Evolutionary conservation across 2,113 vertebrate genomes (phyloP).

Genomic region (Gorsachius goisagi): DNA sequence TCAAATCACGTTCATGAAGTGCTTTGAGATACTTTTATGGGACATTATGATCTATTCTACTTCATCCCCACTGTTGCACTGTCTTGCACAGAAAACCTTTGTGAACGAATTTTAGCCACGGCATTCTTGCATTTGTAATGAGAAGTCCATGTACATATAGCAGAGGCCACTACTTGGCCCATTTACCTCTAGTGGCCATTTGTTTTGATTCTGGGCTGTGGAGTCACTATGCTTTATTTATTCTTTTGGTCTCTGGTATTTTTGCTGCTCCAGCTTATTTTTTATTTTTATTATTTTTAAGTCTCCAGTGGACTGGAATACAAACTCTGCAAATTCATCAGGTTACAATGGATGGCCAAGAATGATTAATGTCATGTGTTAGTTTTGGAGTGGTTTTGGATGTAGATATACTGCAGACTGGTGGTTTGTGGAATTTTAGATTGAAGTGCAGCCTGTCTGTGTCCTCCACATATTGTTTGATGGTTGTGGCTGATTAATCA

Average conservation of each 20-base stretch:
- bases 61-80: background rate
- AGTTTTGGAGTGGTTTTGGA: constrained; percentile 44
- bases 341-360: constrained; percentile 1
- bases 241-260: constrained; percentile 2
- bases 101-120: background rate
- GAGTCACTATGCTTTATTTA: background rate
- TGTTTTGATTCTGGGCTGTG: background rate
- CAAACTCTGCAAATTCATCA: constrained; percentile 51
- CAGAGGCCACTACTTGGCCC: background rate
- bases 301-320: constrained; percentile 5
- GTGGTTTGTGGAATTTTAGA: constrained; percentile 27
- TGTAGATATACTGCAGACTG: constrained; percentile 20
- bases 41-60: background rate
- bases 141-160: background rate
- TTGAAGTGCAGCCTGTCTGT: background rate
- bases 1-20: background rate
- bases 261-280: constrained; percentile 37
- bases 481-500: background rate
- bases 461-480: constrained; percentile 6
- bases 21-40: background rate
- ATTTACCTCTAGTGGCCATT: background rate
- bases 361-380: constrained; percentile 42
- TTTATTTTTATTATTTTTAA: constrained; percentile 28
- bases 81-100: background rate
- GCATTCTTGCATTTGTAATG: background rate